These are phyloP conservation scores for Ameiurus melas DNA, from an alignment of 2,113 vertebrate genomes.

Conservation along the genomic window DNA sequence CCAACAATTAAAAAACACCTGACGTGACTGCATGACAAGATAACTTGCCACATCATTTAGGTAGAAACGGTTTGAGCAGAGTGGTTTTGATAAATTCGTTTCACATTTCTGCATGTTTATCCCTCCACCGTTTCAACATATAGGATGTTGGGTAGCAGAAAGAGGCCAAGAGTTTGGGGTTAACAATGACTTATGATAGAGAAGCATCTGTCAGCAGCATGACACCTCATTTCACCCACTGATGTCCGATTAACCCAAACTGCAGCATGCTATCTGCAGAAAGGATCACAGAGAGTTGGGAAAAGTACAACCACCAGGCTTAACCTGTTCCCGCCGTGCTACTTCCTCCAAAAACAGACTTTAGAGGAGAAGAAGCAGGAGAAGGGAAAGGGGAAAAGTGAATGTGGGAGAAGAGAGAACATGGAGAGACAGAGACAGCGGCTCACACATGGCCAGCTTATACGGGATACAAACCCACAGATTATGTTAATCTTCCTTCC, in stretches of 20 bases:
- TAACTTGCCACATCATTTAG: not conserved
- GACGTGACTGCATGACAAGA: not conserved
- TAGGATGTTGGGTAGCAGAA: slow-evolving; percentile 39
- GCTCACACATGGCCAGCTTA: slow-evolving; percentile 95
- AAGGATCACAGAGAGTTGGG: slow-evolving; percentile 95
- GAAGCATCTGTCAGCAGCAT: slow-evolving; percentile 82
- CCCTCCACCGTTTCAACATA: slow-evolving; percentile 43
- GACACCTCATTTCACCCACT: slow-evolving; percentile 84
- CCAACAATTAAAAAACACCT: not conserved
- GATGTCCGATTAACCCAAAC: slow-evolving; percentile 83
- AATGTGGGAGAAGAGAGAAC: slow-evolving; percentile 51
- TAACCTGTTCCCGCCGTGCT: slow-evolving; percentile 85
- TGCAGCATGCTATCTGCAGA: slow-evolving; percentile 82
- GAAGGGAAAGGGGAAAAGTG: slow-evolving; percentile 40
- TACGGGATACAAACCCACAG: slow-evolving; percentile 95
- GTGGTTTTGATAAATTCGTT: not conserved
- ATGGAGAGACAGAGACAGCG: slow-evolving; percentile 77
- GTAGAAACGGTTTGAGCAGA: not conserved
- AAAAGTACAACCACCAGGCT: slow-evolving; percentile 90
- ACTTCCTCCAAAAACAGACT: slow-evolving; percentile 85
- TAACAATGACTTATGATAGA: slow-evolving; percentile 81
- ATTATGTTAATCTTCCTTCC: slow-evolving; percentile 98
- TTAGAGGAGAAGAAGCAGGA: slow-evolving; percentile 68
- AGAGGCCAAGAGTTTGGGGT: slow-evolving; percentile 76
- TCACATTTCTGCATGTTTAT: slow-evolving; percentile 62